Percentiles rank a stretch among this genome's conserved stretches.
Evolutionary conservation across 2,113 vertebrate species (phyloP).

Genomic region (Solea senegalensis): DNA sequence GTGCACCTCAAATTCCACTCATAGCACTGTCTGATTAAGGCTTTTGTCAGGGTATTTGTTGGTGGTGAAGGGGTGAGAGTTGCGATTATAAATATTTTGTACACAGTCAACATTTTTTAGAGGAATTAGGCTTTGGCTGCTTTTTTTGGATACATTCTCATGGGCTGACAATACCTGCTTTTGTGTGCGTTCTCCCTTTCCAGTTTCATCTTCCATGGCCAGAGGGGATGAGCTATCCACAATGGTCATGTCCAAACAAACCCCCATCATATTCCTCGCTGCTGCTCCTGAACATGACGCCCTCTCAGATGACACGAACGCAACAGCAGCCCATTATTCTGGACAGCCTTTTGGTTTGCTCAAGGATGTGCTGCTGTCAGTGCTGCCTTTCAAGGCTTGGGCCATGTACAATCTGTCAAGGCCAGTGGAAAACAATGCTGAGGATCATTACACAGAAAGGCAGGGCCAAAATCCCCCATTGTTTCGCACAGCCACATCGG

Average conservation of each 20-base stretch:
- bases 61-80: slow-evolving; percentile 39
- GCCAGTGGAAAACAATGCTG: slow-evolving; percentile 65
- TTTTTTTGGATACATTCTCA: slow-evolving; percentile 23
- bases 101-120: slow-evolving; percentile 38
- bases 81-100: slow-evolving; percentile 33
- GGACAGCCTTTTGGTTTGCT: slow-evolving; percentile 62
- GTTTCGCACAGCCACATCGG: slow-evolving; percentile 1
- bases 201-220: slow-evolving; percentile 70
- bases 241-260: slow-evolving; percentile 76
- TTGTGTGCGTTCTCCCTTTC: slow-evolving; percentile 39
- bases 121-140: slow-evolving; percentile 28
- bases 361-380: slow-evolving; percentile 72
- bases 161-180: slow-evolving; percentile 37
- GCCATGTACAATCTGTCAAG: slow-evolving; percentile 62
- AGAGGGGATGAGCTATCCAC: slow-evolving; percentile 46
- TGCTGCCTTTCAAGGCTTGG: slow-evolving; percentile 71
- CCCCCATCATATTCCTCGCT: slow-evolving; percentile 49
- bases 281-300: slow-evolving; percentile 32
- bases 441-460: slow-evolving; percentile 55
- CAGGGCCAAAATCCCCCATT: slow-evolving; percentile 34
- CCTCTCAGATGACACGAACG: slow-evolving; percentile 71
- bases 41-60: slow-evolving; percentile 46
- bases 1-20: slow-evolving; percentile 66
- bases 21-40: slow-evolving; percentile 56
- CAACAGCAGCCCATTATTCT: slow-evolving; percentile 69